Evolutionary conservation across 2,888 invertebrate genomes (phyloP).

Genomic region (Aleiodes leptofemur): DNA sequence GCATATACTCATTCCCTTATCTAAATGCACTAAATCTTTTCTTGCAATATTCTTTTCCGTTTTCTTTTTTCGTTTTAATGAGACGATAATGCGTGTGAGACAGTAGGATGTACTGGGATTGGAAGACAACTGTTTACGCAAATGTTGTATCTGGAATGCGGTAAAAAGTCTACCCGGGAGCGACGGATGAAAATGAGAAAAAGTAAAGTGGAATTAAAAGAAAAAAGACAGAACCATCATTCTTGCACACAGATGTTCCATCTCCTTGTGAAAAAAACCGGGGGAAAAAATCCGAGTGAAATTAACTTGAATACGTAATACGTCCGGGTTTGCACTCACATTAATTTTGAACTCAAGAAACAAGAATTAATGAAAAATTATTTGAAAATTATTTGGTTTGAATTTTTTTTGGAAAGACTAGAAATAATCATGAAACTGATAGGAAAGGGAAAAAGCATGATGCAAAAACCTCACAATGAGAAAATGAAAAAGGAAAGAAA

Average conservation of each 20-base stretch:
- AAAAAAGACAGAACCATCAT: not conserved
- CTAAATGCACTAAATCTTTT: slow-evolving; percentile 18
- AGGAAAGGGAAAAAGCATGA: too few relatives aligned
- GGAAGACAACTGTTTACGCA: slow-evolving; percentile 67
- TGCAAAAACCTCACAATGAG: too few relatives aligned
- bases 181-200: slow-evolving; percentile 61
- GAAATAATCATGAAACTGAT: too few relatives aligned
- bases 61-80: not conserved
- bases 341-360: not conserved
- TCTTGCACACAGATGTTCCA: slow-evolving; percentile 23
- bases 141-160: slow-evolving; percentile 69
- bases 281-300: slow-evolving; percentile 1
- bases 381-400: too few relatives aligned
- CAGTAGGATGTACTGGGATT: slow-evolving; percentile 59
- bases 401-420: too few relatives aligned
- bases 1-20: not conserved
- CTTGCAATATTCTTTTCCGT: slow-evolving; percentile 5
- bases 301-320: slow-evolving; percentile 27
- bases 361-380: too few relatives aligned
- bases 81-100: slow-evolving; percentile 53
- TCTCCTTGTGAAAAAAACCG: not conserved
- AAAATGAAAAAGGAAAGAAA: too few relatives aligned
- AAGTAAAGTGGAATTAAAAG: slow-evolving; percentile 18
- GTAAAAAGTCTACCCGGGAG: slow-evolving; percentile 63
- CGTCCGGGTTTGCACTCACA: slow-evolving; percentile 24